Evolutionary conservation across 2,797 vertebrate species (phyloP).

Genomic region (Scyliorhinus canicula): DNA sequence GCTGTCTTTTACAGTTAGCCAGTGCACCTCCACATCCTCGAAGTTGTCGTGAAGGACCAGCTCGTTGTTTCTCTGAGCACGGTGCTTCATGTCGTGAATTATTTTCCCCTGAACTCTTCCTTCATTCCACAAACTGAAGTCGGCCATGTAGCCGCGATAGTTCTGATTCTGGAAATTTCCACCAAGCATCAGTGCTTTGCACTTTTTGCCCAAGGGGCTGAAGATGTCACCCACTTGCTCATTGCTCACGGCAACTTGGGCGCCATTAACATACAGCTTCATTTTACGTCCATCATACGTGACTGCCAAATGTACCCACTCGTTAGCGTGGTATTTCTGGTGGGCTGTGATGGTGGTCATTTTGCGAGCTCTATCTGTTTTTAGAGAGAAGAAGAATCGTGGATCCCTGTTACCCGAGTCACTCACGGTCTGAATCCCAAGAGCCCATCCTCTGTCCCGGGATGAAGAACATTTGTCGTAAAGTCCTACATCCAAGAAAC

Average conservation of each 20-base stretch:
- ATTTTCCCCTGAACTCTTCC: constrained; percentile 82
- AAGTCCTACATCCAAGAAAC: constrained; percentile 66
- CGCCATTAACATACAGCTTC: constrained; percentile 90
- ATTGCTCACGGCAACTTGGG: constrained; percentile 83
- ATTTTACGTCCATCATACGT: constrained; percentile 84
- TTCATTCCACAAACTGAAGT: constrained; percentile 80
- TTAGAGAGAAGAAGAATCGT: constrained; percentile 94
- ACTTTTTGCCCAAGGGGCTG: constrained; percentile 86
- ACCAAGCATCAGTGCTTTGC: constrained; percentile 92
- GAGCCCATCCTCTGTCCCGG: constrained; percentile 90
- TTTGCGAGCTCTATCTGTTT: constrained; percentile 93
- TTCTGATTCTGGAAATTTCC: constrained; percentile 88
- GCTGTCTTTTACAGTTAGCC: constrained; percentile 71
- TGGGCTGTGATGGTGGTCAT: constrained; percentile 82
- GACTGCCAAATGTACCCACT: constrained; percentile 84
- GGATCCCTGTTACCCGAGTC: constrained; percentile 89
- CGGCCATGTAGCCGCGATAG: constrained; percentile 81
- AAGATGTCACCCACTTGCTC: constrained; percentile 91
- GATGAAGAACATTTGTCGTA: constrained; percentile 99
- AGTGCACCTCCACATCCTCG: constrained; percentile 75
- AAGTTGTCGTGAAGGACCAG: constrained; percentile 88
- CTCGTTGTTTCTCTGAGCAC: constrained; percentile 52
- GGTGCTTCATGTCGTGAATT: constrained; percentile 75
- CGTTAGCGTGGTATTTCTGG: constrained; percentile 77
- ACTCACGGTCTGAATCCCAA: constrained; percentile 86